A percentile compares a stretch with the other conserved stretches of the same genome.
phyloP scores from a whole-genome alignment of 2,888 invertebrate species.

The Tiphia femorata region DNA sequence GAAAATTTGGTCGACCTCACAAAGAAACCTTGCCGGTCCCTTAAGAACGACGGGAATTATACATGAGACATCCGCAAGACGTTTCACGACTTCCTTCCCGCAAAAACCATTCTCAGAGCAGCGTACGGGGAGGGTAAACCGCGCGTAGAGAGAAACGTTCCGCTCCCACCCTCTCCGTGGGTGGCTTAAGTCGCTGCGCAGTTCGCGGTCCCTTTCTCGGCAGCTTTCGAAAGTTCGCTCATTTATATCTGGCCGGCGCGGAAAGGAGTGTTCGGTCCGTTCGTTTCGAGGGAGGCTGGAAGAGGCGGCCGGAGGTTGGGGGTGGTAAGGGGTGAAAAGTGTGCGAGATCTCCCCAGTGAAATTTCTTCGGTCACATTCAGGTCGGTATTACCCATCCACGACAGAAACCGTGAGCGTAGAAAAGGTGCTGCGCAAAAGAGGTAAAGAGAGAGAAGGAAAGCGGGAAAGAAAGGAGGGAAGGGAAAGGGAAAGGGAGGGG shows the following conservation, averaged over 20 bases:
- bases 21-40: not conserved
- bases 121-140: not conserved
- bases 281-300: slow-evolving; percentile 45
- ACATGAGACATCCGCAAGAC: slow-evolving; percentile 28
- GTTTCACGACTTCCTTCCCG: slow-evolving; percentile 25
- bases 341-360: slow-evolving; percentile 23
- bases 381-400: slow-evolving; percentile 37
- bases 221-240: slow-evolving; percentile 45
- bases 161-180: no score
- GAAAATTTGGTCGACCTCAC: no score
- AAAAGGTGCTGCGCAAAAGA: slow-evolving; percentile 23
- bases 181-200: slow-evolving; percentile 22
- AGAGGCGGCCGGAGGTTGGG: no score
- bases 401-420: no score
- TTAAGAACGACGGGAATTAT: slow-evolving; percentile 22
- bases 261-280: slow-evolving; percentile 35
- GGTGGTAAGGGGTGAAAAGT: no score
- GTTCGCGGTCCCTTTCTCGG: slow-evolving; percentile 35
- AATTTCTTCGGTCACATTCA: slow-evolving; percentile 42
- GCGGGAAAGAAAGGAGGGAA: slow-evolving; percentile 4
- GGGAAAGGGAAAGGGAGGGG: slow-evolving; percentile 6
- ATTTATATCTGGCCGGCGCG: slow-evolving; percentile 44
- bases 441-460: slow-evolving; percentile 4
- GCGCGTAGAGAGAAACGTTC: slow-evolving; percentile 7
- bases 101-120: no score